A percentile compares a stretch with the other conserved stretches of the same genome.
These are phyloP conservation scores for Amazona vittata DNA, from an alignment of 2,113 vertebrate species.

Conservation along the genomic window DNA sequence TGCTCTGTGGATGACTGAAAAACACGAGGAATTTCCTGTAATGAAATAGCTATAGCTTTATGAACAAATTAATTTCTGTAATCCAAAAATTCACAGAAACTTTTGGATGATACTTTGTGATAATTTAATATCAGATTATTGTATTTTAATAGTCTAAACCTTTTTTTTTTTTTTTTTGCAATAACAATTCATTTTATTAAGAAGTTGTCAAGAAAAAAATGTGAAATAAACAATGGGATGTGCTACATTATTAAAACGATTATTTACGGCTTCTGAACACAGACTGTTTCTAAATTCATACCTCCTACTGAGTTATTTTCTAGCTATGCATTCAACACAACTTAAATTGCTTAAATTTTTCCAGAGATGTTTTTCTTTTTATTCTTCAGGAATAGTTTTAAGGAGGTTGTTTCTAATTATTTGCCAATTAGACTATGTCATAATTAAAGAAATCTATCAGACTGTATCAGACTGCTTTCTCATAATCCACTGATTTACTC, in stretches of 20 bases:
- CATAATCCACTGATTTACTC: background rate
- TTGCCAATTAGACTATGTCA: background rate
- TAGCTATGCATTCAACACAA: background rate
- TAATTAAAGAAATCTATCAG: background rate
- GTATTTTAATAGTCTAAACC: background rate
- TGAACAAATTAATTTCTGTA: background rate
- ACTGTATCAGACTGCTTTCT: background rate
- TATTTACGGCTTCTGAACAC: conserved; percentile 17
- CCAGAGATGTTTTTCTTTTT: background rate
- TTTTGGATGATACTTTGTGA: background rate
- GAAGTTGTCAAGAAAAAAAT: background rate
- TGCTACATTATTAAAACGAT: background rate
- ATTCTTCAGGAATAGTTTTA: background rate
- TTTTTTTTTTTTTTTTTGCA: rapidly evolving
- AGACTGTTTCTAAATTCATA: background rate
- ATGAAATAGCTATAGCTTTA: background rate
- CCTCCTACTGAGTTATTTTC: background rate
- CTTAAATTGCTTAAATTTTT: background rate
- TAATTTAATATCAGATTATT: background rate
- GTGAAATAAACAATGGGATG: background rate
- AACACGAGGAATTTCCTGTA: background rate
- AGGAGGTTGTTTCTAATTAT: background rate
- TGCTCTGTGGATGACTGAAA: background rate
- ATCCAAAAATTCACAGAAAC: background rate
- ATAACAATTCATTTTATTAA: background rate